Evolutionary conservation across 2,888 invertebrate genomes (phyloP).

Genomic region (Heliconius hortense): DNA sequence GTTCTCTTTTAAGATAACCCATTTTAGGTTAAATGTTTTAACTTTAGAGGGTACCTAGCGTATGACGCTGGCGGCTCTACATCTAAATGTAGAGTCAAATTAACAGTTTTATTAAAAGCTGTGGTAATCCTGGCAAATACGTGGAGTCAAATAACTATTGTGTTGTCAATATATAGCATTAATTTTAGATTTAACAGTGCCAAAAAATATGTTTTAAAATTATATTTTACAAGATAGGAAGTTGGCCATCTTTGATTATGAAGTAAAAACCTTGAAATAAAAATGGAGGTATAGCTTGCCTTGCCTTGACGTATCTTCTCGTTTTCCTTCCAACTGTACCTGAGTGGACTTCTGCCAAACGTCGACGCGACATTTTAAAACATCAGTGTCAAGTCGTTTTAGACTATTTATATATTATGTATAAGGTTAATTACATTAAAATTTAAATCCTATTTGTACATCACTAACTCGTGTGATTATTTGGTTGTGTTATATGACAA

Average conservation of each 20-base stretch:
- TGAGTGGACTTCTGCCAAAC: conserved; percentile 58
- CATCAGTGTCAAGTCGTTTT: conserved; percentile 44
- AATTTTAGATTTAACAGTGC: not conserved
- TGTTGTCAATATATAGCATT: conserved; percentile 8
- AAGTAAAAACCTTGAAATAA: not conserved
- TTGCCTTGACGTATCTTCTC: conserved; percentile 43
- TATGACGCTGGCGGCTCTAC: conserved; percentile 50
- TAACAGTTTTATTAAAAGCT: conserved; percentile 42
- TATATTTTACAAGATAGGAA: not conserved
- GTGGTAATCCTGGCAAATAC: conserved; percentile 18
- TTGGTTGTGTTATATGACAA: conserved; percentile 76
- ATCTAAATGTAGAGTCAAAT: conserved; percentile 46
- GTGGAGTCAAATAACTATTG: conserved; percentile 2
- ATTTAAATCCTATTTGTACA: conserved; percentile 51
- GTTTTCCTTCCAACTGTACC: conserved; percentile 69
- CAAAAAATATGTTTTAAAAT: conserved; percentile 9
- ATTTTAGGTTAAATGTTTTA: conserved; percentile 50
- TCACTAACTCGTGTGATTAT: conserved; percentile 77
- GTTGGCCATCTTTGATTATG: not conserved
- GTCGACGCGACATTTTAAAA: conserved; percentile 47
- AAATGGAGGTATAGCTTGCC: conserved; percentile 40
- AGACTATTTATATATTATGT: conserved; percentile 39
- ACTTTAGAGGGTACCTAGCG: conserved; percentile 48
- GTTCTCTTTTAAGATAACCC: conserved; percentile 58
- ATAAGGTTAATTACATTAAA: conserved; percentile 40